These are phyloP conservation scores for Criorhina ranunculi DNA, from an alignment of 2,888 invertebrate genomes.

Conservation along the genomic window DNA sequence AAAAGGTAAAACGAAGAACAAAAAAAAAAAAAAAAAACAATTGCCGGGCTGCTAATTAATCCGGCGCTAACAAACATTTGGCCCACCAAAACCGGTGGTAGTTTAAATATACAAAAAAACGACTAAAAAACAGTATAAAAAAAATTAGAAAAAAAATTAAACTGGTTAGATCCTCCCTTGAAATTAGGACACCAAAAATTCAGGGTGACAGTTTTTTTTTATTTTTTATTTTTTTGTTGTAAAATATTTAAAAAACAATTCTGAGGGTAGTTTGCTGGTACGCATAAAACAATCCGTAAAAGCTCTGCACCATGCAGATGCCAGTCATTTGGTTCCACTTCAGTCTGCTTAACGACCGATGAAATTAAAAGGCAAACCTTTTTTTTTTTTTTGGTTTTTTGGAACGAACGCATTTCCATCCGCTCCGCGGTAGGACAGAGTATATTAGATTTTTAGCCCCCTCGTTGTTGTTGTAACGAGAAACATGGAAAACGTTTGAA, in stretches of 20 bases:
- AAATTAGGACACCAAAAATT: conserved; percentile 46
- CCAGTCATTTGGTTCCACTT: conserved; percentile 69
- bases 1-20: not conserved
- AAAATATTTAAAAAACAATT: conserved; percentile 71
- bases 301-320: conserved; percentile 65
- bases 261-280: conserved; percentile 72
- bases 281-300: conserved; percentile 64
- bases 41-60: conserved; percentile 50
- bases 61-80: conserved; percentile 26
- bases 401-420: conserved; percentile 40
- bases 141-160: conserved; percentile 20
- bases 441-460: conserved; percentile 25
- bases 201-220: conserved; percentile 55
- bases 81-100: conserved; percentile 23
- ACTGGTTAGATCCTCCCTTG: conserved; percentile 48
- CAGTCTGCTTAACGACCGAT: conserved; percentile 75
- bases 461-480: not conserved
- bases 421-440: conserved; percentile 11
- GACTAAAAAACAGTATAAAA: conserved; percentile 15
- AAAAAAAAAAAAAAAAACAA: conserved; percentile 20
- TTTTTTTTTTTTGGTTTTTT: conserved; percentile 11
- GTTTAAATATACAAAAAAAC: conserved; percentile 37
- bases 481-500: conserved; percentile 57
- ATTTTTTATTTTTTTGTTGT: conserved; percentile 47
- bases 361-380: conserved; percentile 73